Evolutionary conservation across 2,888 invertebrate species (phyloP), one percentile per base, ranked within the genome.

Genomic region (Drosophila atroscutellata): DNA sequence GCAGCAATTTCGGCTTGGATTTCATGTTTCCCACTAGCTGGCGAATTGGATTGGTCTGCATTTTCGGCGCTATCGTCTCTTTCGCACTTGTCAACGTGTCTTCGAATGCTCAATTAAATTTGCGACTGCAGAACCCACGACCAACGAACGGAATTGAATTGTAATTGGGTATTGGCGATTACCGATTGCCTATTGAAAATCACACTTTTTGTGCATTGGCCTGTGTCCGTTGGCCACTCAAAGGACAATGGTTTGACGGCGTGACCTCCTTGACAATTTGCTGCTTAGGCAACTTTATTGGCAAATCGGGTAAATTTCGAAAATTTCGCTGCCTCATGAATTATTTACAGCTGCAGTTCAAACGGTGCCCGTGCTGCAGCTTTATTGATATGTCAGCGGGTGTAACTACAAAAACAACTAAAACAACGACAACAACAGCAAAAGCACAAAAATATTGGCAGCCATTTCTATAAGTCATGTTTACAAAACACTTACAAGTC

Each of bases 51-150:
- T 81, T 74, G 86, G 49, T 39, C 62, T 59, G 66, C 62, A 67
- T 64, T 71, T 71, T 78, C 47, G 58, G 49, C 49, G 49, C n/a
- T 50, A 52, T 55, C 59, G 51, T 24, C 56, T 62, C 68, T 30
- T n/a, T 81, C 73, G 70, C 71, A 81, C 83, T 82, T 89, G 88
- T 81, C 90, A 85, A 77, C 85, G 83, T 83, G 80, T 86, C 78
- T 82, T 77, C 86, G 85, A 91, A 83, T 89, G 90, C 85, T 91
- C 91, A 91, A 92, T 91, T 92, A 88, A 91, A 89, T 88, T 81
- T 79, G 79, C 77, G 76, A 81, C 80, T 50, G 60, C 28, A 18
- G 30, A 28, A 3, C 2, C 15, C 57, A 47, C 32, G 51, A 32
- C 18, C 11, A 42, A 36, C 37, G 42, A 62, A 42, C 63, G 56